Base-by-base conservation (phyloP, 2,797 vertebrate species). In the Hemibagrus guttatus region DNA sequence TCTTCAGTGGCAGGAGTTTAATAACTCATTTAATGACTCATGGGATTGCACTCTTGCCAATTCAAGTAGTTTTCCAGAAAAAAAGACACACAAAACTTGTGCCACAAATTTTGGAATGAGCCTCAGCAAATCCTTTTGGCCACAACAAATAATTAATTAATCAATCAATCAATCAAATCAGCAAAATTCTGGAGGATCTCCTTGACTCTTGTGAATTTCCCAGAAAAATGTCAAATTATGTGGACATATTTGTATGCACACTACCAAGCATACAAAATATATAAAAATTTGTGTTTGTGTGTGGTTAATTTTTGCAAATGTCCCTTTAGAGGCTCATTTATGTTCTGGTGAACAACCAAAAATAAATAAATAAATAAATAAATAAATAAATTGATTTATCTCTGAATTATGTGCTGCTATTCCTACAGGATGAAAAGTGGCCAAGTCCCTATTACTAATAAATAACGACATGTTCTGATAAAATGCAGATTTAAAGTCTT, bases 401-500 rank as follows among this genome's bases (percentile, higher is more conserved):
- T 61, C 12, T 17, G 26, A 81, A 42, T 83, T 28, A 52, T 68
- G 31, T 28, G 14, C 28, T 26, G 6, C 23, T 54, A 54, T 83
- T 58, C 31, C 66, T 16, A 58, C 58, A 58, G 23, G 52, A 72
- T 28, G 26, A 49, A 87, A 28, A 52, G 6, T 69, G 21, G 61
- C 19, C 71, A 28, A 31, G 72, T 58, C 52, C 26, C 66, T 39
- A 79, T 75, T n/a, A 76, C 23, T 68, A 42, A 83, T 83, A 46
- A 64, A 87, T 86, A n/a, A 87, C 1, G 12, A 76, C n/a, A 72
- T 35, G 75, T 85, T 78, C 66, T 58, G 68, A 83, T 84, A 74
- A 81, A 81, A 84, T 81, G 76, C 46, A 61, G 63, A 85, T 87
- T 84, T 63, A 84, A 87, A 75, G 66, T 52, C 63, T 58, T n/a